Conservation (phyloP, 2,113 vertebrate species). For the Melanocharis versteri region DNA sequence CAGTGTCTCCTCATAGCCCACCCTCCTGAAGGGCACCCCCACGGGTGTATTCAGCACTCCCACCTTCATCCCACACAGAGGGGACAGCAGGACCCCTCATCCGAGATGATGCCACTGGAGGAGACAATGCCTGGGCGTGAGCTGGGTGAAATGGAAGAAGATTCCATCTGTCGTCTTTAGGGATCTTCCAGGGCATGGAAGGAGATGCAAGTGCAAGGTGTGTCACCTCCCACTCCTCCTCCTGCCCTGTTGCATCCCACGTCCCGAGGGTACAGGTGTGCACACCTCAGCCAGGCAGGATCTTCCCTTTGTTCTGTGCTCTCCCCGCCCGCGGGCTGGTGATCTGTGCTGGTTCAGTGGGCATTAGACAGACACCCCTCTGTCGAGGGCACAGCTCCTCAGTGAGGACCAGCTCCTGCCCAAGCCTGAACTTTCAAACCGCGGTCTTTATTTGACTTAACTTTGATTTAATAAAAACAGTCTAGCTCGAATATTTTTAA, state of each 20-base stretch:
- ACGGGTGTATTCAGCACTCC: background rate
- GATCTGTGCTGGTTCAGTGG: background rate
- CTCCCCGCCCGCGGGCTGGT: background rate
- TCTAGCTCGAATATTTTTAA: slow-evolving; percentile 14
- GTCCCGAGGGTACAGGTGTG: background rate
- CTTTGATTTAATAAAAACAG: slow-evolving; percentile 60
- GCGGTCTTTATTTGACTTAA: slow-evolving; percentile 38
- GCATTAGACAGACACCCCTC: background rate
- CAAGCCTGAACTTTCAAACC: slow-evolving; percentile 32
- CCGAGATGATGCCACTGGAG: background rate
- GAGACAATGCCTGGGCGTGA: background rate
- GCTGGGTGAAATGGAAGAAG: background rate
- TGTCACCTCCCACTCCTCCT: background rate
- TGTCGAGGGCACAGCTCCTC: background rate
- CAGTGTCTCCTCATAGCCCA: background rate
- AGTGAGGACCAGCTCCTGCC: background rate
- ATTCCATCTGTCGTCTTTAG: background rate
- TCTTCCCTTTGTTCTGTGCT: background rate
- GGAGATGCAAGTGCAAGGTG: background rate
- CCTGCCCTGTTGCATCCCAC: background rate
- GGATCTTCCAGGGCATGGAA: background rate
- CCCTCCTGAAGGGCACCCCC: background rate
- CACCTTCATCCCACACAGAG: background rate
- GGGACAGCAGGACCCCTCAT: background rate
- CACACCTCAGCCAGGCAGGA: background rate